phyloP scores from a whole-genome alignment of 2,888 invertebrate species.

The Pandemis corylana region DNA sequence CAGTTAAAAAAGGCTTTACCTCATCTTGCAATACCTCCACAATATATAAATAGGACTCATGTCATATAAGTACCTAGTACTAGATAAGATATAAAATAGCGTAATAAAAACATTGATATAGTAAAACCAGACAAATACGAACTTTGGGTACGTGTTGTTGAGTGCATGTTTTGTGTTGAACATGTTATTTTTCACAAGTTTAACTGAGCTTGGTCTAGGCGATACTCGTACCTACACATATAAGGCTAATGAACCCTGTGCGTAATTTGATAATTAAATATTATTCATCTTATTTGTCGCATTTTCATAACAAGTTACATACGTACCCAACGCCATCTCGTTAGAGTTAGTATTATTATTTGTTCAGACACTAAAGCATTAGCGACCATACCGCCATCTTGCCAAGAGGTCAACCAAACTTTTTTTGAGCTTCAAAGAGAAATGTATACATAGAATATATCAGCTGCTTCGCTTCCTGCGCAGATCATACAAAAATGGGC shows the following conservation, averaged over 20 bases:
- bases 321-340: background rate
- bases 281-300: background rate
- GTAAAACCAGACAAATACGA: background rate
- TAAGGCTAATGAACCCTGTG: constrained; percentile 5
- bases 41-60: background rate
- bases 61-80: background rate
- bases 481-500: too few relatives aligned
- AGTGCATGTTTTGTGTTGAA: background rate
- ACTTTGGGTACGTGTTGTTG: constrained; percentile 7
- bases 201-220: background rate
- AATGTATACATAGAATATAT: too few relatives aligned
- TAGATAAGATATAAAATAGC: constrained; percentile 14
- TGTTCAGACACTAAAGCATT: background rate
- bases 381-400: background rate
- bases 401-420: too few relatives aligned
- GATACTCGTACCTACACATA: background rate
- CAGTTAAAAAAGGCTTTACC: background rate
- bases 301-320: background rate
- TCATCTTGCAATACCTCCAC: background rate
- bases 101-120: constrained; percentile 12
- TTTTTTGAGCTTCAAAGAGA: too few relatives aligned
- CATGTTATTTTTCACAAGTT: background rate
- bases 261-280: background rate
- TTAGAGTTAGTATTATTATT: background rate
- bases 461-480: too few relatives aligned